Evolutionary conservation across 2,888 invertebrate species (phyloP), one percentile per base, ranked within the genome.

Genomic region (Apotomis turbidana): DNA sequence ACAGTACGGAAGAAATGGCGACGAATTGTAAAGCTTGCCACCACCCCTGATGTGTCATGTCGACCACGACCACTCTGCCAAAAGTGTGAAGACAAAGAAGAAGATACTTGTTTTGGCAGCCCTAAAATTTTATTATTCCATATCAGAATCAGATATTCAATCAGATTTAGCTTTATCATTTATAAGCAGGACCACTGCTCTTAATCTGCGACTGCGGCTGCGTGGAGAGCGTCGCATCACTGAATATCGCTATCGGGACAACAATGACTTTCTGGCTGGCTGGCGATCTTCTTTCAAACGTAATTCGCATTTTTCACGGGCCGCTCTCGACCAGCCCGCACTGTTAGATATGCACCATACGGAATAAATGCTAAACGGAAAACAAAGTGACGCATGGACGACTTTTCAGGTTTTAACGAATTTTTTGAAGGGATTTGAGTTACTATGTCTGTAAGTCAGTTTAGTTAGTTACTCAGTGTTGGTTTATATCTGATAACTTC

Each of bases 181-280:
- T 5, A 41, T 41, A 3, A 6, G 12, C 46, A 49, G 6, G 57
- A 13, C n/a, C 68, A 59, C 63, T 72, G 72, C 63, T 72, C 54
- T 54, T 4, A 59, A 52, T 9, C 44, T 8, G 55, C 41, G 9
- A 66, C 67, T 74, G 36, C 5, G 46, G 54, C 55, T 13, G 67
- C 55, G 69, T 70, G 69, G 68, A 72, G 72, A 72, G 52, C 81
- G 81, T 78, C 83, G 85, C 85, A 84, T 84, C 85, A 84, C 80
- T 80, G 86, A 82, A 82, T 83, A 82, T 83, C 86, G 88, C 87
- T 93, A 92, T 93, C 93, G 85, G 74, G 49, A 85, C 81, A 90
- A 93, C 93, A 93, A 93, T 92, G 91, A 88, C 81, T 91, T 93
- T 92, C 92, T 92, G 92, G 87, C 88, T 92, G 76, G 86, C 85